These are phyloP conservation scores for Campylomormyrus numenius DNA, from an alignment of 2,113 vertebrate species.

Conservation along the genomic window DNA sequence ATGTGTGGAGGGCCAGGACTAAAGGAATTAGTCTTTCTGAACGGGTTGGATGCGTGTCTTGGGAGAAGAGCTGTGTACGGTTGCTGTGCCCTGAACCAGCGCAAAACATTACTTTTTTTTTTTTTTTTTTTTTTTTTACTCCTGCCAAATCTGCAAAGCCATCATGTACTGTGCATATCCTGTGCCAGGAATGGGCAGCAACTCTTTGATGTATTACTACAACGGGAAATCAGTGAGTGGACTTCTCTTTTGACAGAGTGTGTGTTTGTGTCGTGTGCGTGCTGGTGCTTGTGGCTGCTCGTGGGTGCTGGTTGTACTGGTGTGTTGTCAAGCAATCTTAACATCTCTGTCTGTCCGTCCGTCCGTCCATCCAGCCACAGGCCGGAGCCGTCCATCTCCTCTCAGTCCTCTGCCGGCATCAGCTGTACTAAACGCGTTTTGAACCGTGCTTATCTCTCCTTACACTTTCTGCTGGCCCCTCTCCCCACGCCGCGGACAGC, in stretches of 20 bases:
- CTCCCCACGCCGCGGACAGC: neutral
- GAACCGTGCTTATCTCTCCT: constrained; percentile 48
- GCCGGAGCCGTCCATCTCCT: neutral
- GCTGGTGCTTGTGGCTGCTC: neutral
- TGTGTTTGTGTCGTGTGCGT: constrained; percentile 50
- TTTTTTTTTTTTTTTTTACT: constrained; percentile 10
- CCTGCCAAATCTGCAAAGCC: constrained; percentile 34
- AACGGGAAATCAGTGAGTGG: constrained; percentile 94
- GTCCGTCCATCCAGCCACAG: neutral
- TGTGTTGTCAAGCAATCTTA: neutral
- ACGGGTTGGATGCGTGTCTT: constrained; percentile 72
- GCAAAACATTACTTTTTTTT: constrained; percentile 27
- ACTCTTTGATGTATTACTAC: constrained; percentile 97
- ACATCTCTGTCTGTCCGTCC: neutral
- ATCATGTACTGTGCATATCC: constrained; percentile 95
- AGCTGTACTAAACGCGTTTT: neutral
- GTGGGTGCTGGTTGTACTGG: constrained; percentile 7
- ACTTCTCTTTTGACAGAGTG: constrained; percentile 21
- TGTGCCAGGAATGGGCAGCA: constrained; percentile 90
- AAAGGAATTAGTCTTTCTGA: constrained; percentile 73
- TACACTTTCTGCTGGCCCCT: constrained; percentile 19
- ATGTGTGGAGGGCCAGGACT: constrained; percentile 76
- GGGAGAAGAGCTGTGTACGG: constrained; percentile 58
- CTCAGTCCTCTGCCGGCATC: neutral
- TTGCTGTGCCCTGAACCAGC: constrained; percentile 48